These are phyloP conservation scores for Netta rufina DNA, from an alignment of 2,797 vertebrate species.

Conservation along the genomic window DNA sequence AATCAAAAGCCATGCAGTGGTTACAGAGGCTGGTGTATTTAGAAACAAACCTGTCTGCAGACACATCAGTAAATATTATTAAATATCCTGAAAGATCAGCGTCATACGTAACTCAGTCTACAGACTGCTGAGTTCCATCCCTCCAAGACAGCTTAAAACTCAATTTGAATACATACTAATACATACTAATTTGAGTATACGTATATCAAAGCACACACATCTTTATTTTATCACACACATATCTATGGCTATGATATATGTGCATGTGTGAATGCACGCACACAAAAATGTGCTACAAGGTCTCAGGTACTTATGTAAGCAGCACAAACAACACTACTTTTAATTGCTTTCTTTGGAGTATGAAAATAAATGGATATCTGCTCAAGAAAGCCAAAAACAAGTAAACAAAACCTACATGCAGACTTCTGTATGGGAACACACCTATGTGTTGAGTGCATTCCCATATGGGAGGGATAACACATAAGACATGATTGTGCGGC, in stretches of 20 bases:
- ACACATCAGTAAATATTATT: background rate
- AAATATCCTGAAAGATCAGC: background rate
- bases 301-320: background rate
- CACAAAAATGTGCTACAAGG: background rate
- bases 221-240: rapidly evolving
- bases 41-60: background rate
- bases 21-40: background rate
- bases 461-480: background rate
- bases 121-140: background rate
- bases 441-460: no score
- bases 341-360: background rate
- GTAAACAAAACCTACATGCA: background rate
- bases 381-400: background rate
- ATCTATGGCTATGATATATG: background rate
- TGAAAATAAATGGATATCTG: background rate
- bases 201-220: no score
- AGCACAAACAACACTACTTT: background rate
- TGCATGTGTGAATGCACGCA: rapidly evolving
- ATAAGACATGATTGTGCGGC: background rate
- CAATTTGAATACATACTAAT: background rate
- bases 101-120: background rate
- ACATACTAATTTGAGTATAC: background rate
- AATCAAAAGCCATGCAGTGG: background rate
- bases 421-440: background rate
- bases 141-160: background rate